Conservation (phyloP, 2,888 invertebrate genomes). For the Trachelus stipa region DNA sequence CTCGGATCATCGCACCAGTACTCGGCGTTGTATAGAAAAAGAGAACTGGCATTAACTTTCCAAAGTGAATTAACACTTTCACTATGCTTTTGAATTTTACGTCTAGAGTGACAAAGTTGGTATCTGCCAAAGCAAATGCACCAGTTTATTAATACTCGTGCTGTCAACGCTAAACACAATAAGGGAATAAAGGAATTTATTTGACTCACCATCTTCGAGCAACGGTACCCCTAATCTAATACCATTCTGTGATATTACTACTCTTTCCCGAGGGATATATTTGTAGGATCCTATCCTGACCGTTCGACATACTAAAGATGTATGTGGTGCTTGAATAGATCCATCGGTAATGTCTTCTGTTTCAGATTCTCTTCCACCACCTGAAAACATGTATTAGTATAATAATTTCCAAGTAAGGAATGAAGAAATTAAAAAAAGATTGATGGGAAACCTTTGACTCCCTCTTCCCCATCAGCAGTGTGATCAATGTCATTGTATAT, state of each 20-base stretch:
- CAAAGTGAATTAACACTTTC: slow-evolving; percentile 82
- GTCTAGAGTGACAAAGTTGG: slow-evolving; percentile 70
- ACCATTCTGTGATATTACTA: slow-evolving; percentile 69
- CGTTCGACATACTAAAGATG: slow-evolving; percentile 78
- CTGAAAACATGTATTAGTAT: slow-evolving; percentile 55
- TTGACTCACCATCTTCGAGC: slow-evolving; percentile 60
- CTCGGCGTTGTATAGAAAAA: slow-evolving; percentile 81
- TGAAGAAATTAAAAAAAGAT: not conserved
- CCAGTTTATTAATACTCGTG: not conserved
- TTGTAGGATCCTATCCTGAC: slow-evolving; percentile 88
- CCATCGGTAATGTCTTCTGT: slow-evolving; percentile 69
- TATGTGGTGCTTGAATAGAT: slow-evolving; percentile 67
- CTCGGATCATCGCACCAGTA: slow-evolving; percentile 78
- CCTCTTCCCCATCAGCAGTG: slow-evolving; percentile 26
- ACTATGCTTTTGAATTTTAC: slow-evolving; percentile 79
- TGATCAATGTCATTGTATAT: slow-evolving; percentile 18
- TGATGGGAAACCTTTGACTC: slow-evolving; percentile 26
- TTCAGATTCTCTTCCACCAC: slow-evolving; percentile 62
- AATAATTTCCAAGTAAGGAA: not conserved
- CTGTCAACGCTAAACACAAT: not conserved
- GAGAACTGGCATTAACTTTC: slow-evolving; percentile 80
- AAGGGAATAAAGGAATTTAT: not conserved
- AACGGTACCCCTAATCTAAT: slow-evolving; percentile 66
- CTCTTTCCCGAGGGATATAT: slow-evolving; percentile 80
- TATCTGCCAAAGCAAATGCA: slow-evolving; percentile 37